Evolutionary conservation across 2,113 vertebrate species (phyloP).

Genomic region (Scolopax mira): DNA sequence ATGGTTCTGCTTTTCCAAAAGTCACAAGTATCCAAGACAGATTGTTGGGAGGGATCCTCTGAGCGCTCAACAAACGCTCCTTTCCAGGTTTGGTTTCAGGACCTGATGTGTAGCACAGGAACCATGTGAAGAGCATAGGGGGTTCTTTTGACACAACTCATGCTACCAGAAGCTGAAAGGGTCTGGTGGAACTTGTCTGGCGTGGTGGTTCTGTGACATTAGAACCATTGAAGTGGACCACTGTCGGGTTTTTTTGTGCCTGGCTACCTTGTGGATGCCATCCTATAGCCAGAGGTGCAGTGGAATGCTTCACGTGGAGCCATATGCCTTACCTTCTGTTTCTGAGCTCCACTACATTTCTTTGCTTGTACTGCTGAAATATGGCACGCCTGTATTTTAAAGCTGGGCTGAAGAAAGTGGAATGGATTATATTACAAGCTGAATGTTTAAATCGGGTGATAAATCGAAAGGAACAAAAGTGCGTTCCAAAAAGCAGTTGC

Average conservation of each 20-base stretch:
- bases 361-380: not conserved
- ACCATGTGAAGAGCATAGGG: rapidly evolving
- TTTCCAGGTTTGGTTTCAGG: not conserved
- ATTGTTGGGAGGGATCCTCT: not conserved
- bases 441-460: slow-evolving; percentile 29
- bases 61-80: not conserved
- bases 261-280: not conserved
- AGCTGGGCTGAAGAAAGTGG: slow-evolving; percentile 1
- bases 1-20: not conserved
- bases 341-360: not conserved
- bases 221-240: not conserved
- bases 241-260: rapidly evolving
- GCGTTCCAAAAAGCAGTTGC: not conserved
- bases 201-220: not conserved
- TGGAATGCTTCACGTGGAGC: not conserved
- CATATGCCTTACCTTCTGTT: not conserved
- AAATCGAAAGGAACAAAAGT: slow-evolving; percentile 35
- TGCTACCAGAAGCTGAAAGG: not conserved
- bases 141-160: not conserved
- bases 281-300: not conserved
- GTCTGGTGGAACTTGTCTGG: not conserved
- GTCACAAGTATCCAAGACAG: not conserved
- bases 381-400: not conserved
- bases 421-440: slow-evolving; percentile 28
- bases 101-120: not conserved